These are phyloP conservation scores for Xyliphius kryptos DNA, from an alignment of 2,113 vertebrate species.

Conservation along the genomic window DNA sequence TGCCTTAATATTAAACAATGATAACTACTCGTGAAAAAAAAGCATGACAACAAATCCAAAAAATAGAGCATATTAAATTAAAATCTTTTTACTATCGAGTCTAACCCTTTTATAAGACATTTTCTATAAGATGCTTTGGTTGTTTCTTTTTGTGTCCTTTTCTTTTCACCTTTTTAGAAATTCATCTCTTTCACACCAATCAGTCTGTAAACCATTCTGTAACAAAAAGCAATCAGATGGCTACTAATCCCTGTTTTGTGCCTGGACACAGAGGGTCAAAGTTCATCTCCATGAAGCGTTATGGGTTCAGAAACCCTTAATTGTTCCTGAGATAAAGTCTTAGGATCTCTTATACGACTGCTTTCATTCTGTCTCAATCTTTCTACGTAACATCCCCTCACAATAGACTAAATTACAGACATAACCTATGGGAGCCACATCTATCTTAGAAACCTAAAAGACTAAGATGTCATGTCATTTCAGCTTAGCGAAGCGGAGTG, in stretches of 20 bases:
- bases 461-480: slow-evolving; percentile 32
- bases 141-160: too few species aligned
- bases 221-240: slow-evolving; percentile 43
- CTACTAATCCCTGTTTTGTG: slow-evolving; percentile 38
- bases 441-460: slow-evolving; percentile 27
- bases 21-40: too few species aligned
- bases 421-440: slow-evolving; percentile 13
- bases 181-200: slow-evolving; percentile 26
- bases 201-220: slow-evolving; percentile 17
- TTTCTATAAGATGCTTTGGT: too few species aligned
- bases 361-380: slow-evolving; percentile 34
- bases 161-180: slow-evolving; percentile 30
- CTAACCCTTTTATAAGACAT: too few species aligned
- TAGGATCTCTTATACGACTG: slow-evolving; percentile 24
- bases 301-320: slow-evolving; percentile 25
- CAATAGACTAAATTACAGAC: slow-evolving; percentile 39
- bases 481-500: slow-evolving; percentile 6
- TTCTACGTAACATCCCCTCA: background rate
- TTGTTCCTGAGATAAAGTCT: slow-evolving; percentile 29
- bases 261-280: slow-evolving; percentile 22
- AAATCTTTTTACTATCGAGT: slow-evolving; percentile 5
- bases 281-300: slow-evolving; percentile 33
- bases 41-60: too few species aligned
- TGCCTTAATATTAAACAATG: too few species aligned
- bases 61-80: too few species aligned